A percentile compares a stretch with the other conserved stretches of the same genome.
Evolutionary conservation across 2,113 vertebrate species (phyloP).

Genomic region (Pheucticus melanocephalus): DNA sequence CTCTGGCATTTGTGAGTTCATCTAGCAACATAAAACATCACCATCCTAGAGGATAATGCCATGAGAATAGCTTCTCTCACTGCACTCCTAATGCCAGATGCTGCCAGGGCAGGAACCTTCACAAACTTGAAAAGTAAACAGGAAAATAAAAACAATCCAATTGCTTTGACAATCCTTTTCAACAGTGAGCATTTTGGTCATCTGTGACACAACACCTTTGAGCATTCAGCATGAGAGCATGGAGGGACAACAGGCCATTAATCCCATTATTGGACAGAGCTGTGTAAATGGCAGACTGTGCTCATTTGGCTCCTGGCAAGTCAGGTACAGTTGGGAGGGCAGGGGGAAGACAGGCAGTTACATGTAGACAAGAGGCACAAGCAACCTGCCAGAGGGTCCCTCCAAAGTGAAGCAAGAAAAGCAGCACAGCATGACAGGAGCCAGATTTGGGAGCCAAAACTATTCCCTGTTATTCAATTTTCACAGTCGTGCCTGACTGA

Average conservation of each 20-base stretch:
- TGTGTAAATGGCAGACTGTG: background rate
- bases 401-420: background rate
- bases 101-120: background rate
- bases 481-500: background rate
- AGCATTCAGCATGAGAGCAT: background rate
- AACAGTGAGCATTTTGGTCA: background rate
- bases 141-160: background rate
- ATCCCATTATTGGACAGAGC: background rate
- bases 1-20: background rate
- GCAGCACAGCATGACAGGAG: background rate
- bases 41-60: background rate
- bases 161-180: background rate
- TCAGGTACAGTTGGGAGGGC: background rate
- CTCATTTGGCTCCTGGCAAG: background rate
- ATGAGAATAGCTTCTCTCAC: background rate
- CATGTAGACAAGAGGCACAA: background rate
- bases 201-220: background rate
- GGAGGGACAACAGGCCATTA: background rate
- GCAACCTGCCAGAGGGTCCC: background rate
- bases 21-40: background rate
- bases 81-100: background rate
- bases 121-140: background rate
- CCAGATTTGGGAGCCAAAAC: background rate
- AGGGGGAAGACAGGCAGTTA: background rate
- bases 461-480: background rate